These are phyloP conservation scores for Neomorphus geoffroyi DNA, from an alignment of 2,797 vertebrate genomes.

Conservation along the genomic window DNA sequence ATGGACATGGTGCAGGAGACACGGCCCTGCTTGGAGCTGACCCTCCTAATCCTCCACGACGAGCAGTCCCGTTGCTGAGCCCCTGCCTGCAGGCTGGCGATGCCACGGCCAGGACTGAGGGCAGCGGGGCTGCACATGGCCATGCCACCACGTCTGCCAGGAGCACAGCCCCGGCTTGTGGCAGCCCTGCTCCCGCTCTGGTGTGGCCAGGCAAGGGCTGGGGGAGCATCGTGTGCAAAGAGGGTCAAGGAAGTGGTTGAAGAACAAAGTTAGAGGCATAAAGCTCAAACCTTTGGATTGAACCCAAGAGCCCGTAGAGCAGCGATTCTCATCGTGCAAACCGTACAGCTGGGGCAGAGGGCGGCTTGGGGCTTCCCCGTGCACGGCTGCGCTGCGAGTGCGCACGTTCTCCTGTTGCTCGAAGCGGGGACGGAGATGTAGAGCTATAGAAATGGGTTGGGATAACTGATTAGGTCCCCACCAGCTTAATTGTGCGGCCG, in stretches of 20 bases:
- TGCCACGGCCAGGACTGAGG: neutral
- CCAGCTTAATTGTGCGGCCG: fast-evolving
- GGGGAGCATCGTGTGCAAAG: too few relatives aligned
- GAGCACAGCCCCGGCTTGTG: fast-evolving
- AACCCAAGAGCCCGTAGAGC: neutral
- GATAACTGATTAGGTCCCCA: neutral
- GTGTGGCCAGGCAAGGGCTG: neutral
- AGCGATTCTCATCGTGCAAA: fast-evolving
- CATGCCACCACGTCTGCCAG: fast-evolving
- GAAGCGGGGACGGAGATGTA: neutral
- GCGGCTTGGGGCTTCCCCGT: neutral
- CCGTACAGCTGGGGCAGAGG: fast-evolving
- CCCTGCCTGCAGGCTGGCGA: too few relatives aligned
- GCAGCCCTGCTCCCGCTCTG: neutral
- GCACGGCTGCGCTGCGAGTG: neutral
- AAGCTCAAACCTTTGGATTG: neutral
- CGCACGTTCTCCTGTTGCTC: fast-evolving
- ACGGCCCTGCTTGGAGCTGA: neutral
- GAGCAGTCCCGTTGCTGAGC: neutral
- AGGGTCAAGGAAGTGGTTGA: neutral
- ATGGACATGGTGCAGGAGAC: neutral
- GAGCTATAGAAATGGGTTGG: fast-evolving
- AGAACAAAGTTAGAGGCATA: neutral
- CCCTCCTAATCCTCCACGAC: fast-evolving
- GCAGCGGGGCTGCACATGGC: neutral